Base-by-base conservation (phyloP, 2,888 invertebrate genomes). In the Tineola bisselliella region DNA sequence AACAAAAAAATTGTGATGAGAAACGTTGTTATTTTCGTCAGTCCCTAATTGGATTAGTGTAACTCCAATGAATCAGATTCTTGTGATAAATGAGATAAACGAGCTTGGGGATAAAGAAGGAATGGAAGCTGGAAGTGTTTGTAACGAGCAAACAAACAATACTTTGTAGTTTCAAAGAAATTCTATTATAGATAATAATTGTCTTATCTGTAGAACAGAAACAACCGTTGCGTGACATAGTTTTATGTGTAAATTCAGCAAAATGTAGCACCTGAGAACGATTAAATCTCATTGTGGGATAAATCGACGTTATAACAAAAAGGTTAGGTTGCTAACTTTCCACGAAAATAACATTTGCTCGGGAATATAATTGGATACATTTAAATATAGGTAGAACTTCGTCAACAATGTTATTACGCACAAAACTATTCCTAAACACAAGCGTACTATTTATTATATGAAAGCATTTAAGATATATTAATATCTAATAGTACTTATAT, bases 31-130 rank as follows among this genome's bases (percentile, higher is more conserved):
- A 63, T 63, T 63, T 62, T 31, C 15, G 48, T 48, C 15, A 58
- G 44, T 64, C 61, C 48, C 62, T 74, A 73, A 76, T 73, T 74
- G 71, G 70, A 71, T 76, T 75, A 71, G 68, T 69, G 68, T 70
- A 68, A 73, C 70, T 71, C 69, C 68, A 67, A 73, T 70, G 74
- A 71, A 73, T 70, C 71, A 73, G 70, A 74, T 72, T 72, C 67
- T 65, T 67, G 68, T 69, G 69, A 72, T 71, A 71, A 72, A 70
- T 67, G 70, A 69, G 65, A 58, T 58, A 58, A 58, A 58, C 58
- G 58, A 58, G 58, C 58, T 31, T 6, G 33, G 15, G 58, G 58
- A 58, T 58, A 58, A 58, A 33, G 17, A 15, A 58, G 33, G 33
- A 58, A 30, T 58, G n/a, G n/a, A 48, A 48, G 48, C 48, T 48